These are phyloP conservation scores for Drosophila koepferae DNA, from an alignment of 2,888 invertebrate species.

Conservation along the genomic window DNA sequence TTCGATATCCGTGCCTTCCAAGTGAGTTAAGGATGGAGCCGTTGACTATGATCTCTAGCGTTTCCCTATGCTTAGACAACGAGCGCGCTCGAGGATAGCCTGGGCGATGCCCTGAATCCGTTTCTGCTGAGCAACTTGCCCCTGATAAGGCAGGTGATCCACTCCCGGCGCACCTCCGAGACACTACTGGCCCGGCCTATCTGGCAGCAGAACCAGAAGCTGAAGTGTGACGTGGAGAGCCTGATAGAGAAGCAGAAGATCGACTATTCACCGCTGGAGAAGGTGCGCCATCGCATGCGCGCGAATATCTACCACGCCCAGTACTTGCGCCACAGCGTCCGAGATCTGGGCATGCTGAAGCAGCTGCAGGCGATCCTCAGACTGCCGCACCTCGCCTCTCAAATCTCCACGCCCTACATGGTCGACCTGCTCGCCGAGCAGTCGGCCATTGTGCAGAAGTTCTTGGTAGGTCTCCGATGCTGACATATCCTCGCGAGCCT, in stretches of 20 bases:
- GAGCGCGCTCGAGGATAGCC: conserved; percentile 68
- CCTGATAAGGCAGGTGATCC: conserved; percentile 5
- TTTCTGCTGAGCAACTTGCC: conserved; percentile 70
- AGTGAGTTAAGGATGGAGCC: conserved; percentile 28
- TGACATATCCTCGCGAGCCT: neutral
- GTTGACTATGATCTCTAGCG: neutral
- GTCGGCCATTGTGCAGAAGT: conserved; percentile 66
- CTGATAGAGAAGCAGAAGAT: conserved; percentile 58
- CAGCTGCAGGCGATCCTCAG: conserved; percentile 55
- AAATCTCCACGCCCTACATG: conserved; percentile 60
- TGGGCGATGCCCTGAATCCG: conserved; percentile 69
- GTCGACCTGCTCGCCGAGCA: conserved; percentile 50
- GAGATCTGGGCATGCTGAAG: conserved; percentile 71
- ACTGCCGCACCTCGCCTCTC: conserved; percentile 60
- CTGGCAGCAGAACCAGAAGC: conserved; percentile 73
- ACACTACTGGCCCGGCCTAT: conserved; percentile 61
- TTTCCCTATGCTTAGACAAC: conserved; percentile 12
- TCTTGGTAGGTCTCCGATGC: conserved; percentile 62
- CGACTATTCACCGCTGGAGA: conserved; percentile 69
- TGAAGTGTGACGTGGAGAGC: conserved; percentile 79
- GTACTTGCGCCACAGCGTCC: conserved; percentile 74
- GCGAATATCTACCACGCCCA: conserved; percentile 72
- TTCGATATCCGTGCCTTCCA: conserved; percentile 15
- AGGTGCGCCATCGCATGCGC: conserved; percentile 63
- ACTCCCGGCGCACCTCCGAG: conserved; percentile 8